Evolutionary conservation across 2,797 vertebrate species (phyloP), one percentile per base, ranked within the genome.

Genomic region (Todus mexicanus): DNA sequence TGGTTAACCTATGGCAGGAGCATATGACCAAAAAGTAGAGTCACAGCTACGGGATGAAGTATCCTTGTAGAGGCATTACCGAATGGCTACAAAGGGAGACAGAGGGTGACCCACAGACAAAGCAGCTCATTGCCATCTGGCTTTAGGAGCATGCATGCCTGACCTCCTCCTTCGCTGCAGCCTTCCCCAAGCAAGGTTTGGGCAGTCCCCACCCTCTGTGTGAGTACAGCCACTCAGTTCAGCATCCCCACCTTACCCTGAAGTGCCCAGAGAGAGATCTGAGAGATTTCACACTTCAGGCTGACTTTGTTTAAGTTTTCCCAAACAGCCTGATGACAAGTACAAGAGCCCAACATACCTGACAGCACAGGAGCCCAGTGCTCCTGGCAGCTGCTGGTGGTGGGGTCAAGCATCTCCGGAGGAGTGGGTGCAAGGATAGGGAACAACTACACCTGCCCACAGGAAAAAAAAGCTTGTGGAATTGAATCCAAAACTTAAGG

Each of bases 121-220:
- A 64, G 43, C 40, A 69, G 61, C 37, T 72, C 26, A 19, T 14
- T 66, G 53, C 29, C 48, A 45, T 16, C 7, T 0, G 1, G 31
- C 6, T 38, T n/a, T 47, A 48, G 22, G 4, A 59, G 9, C 3
- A 2, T 5, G 5, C 11, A 9, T 6, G 5, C 7, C 40, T 10
- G 15, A 71, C 15, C 31, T 69, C 26, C 16, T 69, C 38, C 26
- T 72, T n/a, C 47, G 16, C 43, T 72, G 31, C 60, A 42, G 31
- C 50, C 38, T 64, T 53, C 12, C 29, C 47, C 2, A 1, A 38
- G 57, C 4, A 13, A 76, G 33, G 42, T 45, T 57, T 50, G 38
- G 48, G 16, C 27, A 78, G 35, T 38, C 6, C 4, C 11, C 11
- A 25, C 22, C 23, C 35, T 50, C n/a, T n/a, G n/a, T n/a, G n/a